A percentile compares a stretch with the other conserved stretches of the same genome.
Conservation (phyloP, 2,888 invertebrate species). For the Phaonia tiefii region DNA sequence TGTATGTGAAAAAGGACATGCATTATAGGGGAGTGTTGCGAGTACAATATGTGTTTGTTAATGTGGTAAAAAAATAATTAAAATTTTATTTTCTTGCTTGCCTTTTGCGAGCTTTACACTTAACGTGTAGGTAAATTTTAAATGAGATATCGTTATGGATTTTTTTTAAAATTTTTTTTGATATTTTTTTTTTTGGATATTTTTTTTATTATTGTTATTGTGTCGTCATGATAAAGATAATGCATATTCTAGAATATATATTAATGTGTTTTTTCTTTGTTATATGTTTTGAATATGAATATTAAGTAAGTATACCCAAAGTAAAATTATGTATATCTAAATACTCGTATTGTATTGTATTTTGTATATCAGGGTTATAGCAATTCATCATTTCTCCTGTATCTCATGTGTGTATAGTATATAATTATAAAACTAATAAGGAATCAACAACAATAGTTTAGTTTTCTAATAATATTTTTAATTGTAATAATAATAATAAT, state of each 20-base stretch:
- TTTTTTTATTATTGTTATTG: conserved; percentile 56
- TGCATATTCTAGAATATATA: too few species aligned
- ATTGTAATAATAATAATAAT: conserved; percentile 24
- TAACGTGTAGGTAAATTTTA: background rate
- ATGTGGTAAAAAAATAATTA: too few species aligned
- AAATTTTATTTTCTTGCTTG: too few species aligned
- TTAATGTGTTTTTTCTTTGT: conserved; percentile 13
- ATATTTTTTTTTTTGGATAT: conserved; percentile 2
- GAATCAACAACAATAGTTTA: conserved; percentile 48
- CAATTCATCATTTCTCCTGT: conserved; percentile 19
- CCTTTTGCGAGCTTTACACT: too few species aligned
- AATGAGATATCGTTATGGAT: background rate
- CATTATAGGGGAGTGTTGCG: too few species aligned
- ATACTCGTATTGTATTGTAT: conserved; percentile 50
- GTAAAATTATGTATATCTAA: conserved; percentile 35
- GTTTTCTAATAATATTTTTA: conserved; percentile 42
- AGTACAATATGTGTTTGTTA: too few species aligned
- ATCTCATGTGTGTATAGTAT: background rate
- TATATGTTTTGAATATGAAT: conserved; percentile 13
- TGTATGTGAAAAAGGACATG: background rate
- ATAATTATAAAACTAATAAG: conserved; percentile 40
- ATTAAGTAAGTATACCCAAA: conserved; percentile 8
- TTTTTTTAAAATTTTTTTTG: conserved; percentile 4
- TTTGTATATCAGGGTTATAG: conserved; percentile 52
- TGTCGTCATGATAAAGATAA: conserved; percentile 47